Conservation (phyloP, 1,140 invertebrate genomes). For the Bombus superbus region DNA sequence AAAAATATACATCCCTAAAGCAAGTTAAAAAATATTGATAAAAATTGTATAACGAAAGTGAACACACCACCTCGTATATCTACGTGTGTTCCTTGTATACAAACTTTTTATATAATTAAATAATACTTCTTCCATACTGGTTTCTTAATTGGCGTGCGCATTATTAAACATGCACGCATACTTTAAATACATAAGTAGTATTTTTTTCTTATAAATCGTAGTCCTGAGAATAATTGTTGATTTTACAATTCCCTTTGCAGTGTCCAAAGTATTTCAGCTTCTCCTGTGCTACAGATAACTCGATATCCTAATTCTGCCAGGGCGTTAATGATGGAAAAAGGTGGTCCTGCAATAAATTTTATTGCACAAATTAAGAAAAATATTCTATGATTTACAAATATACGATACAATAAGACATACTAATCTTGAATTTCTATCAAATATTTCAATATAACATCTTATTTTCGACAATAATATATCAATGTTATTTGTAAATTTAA, state of each 20-base stretch:
- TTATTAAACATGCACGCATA: slow-evolving; percentile 23
- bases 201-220: background rate
- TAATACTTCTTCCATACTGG: slow-evolving; percentile 20
- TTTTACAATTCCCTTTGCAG: slow-evolving; percentile 86
- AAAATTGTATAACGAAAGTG: background rate
- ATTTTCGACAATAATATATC: background rate
- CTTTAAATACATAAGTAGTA: slow-evolving; percentile 9
- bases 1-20: slow-evolving; percentile 12
- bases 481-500: background rate
- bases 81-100: background rate
- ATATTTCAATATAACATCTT: background rate
- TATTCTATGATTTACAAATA: background rate
- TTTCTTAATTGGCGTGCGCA: background rate
- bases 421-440: background rate
- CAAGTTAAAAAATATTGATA: slow-evolving; percentile 29
- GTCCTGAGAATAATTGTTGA: slow-evolving; percentile 16
- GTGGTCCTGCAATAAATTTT: slow-evolving; percentile 81
- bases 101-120: slow-evolving; percentile 22
- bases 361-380: slow-evolving; percentile 28
- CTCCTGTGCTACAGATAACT: slow-evolving; percentile 89
- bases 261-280: slow-evolving; percentile 91
- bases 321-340: slow-evolving; percentile 87
- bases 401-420: too few relatives aligned
- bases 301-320: slow-evolving; percentile 89
- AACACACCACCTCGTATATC: slow-evolving; percentile 4